These are phyloP conservation scores for Nothoprocta pentlandii DNA, from an alignment of 2,113 vertebrate species.

Conservation along the genomic window DNA sequence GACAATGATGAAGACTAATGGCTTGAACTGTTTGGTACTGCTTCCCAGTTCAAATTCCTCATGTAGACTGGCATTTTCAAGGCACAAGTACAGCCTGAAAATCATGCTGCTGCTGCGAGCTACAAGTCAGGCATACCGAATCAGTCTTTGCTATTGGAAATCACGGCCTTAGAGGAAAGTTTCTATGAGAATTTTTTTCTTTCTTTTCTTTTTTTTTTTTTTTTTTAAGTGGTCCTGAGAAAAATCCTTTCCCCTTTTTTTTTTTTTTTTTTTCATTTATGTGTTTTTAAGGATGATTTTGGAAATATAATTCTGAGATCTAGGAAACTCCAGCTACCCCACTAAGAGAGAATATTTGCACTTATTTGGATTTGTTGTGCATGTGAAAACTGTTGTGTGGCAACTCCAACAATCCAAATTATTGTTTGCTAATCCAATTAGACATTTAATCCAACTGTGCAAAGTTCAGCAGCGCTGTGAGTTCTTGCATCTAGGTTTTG, in stretches of 20 bases:
- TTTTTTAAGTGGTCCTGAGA: neutral
- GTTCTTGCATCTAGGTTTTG: neutral
- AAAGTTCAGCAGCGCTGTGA: conserved; percentile 3
- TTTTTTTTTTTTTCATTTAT: neutral
- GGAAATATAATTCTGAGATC: neutral
- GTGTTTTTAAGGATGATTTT: neutral
- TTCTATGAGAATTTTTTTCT: neutral
- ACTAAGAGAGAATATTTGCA: neutral
- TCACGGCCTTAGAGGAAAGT: neutral
- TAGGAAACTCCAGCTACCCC: neutral
- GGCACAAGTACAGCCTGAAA: neutral
- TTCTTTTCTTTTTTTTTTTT: neutral
- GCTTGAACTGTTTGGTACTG: neutral
- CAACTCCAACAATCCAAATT: conserved; percentile 48
- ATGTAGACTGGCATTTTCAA: neutral
- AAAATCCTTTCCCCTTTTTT: neutral
- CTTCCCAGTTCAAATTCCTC: neutral
- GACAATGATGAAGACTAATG: neutral
- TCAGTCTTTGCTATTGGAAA: neutral
- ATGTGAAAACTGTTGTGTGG: conserved; percentile 10
- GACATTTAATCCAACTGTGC: conserved; percentile 30
- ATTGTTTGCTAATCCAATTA: conserved; percentile 41
- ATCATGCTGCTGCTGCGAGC: neutral
- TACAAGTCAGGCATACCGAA: neutral
- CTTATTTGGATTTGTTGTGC: neutral